Evolutionary conservation across 2,888 invertebrate genomes (phyloP).

Genomic region (Pollenia amentaria): DNA sequence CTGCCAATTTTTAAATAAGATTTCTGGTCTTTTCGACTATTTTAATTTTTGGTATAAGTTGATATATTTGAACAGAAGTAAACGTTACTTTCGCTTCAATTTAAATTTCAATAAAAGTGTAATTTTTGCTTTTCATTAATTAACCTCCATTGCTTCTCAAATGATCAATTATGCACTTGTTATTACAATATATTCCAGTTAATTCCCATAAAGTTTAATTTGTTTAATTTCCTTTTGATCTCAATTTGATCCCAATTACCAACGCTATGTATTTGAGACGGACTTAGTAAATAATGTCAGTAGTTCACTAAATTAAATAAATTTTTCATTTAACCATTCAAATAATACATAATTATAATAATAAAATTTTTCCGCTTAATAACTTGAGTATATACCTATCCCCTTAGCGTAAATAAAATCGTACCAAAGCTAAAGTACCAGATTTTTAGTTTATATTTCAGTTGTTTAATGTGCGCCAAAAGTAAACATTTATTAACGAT

Average conservation of each 20-base stretch:
- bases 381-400: slow-evolving; percentile 49
- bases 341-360: neutral
- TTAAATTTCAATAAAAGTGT: too few relatives aligned
- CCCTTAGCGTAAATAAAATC: neutral
- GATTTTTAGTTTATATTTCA: neutral
- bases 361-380: neutral
- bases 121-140: too few relatives aligned
- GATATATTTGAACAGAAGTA: too few relatives aligned
- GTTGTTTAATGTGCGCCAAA: slow-evolving; percentile 65
- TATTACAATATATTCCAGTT: neutral
- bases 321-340: neutral
- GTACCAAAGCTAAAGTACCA: neutral
- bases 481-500: slow-evolving; percentile 9
- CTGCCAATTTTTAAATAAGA: too few relatives aligned
- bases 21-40: too few relatives aligned
- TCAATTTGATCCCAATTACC: neutral
- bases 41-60: too few relatives aligned
- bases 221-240: neutral
- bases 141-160: too few relatives aligned
- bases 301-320: slow-evolving; percentile 32
- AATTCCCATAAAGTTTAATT: neutral
- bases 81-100: too few relatives aligned
- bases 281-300: slow-evolving; percentile 32
- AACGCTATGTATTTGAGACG: neutral
- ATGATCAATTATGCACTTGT: neutral